Conservation (phyloP, 2,113 vertebrate species). For the Sceloporus undulatus region DNA sequence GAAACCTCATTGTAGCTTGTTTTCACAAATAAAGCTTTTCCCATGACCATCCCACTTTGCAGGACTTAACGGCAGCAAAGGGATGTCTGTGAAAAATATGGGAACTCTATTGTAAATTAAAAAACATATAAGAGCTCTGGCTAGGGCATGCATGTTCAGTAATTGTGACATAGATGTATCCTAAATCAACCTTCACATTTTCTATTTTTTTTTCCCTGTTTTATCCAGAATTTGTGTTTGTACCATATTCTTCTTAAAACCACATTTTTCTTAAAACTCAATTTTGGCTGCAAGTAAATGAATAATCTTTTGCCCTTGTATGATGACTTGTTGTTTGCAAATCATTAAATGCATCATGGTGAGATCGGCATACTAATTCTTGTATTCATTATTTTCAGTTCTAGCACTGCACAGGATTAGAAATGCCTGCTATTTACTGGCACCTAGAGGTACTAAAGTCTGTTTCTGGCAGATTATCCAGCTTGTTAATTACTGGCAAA, state of each 20-base stretch:
- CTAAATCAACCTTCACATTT: background rate
- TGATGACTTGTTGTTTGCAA: constrained; percentile 13
- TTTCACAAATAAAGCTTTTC: background rate
- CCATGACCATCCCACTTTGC: background rate
- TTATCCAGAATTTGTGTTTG: background rate
- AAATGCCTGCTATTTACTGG: constrained; percentile 19
- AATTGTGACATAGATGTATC: background rate
- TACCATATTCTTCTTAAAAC: background rate
- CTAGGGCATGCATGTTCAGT: background rate
- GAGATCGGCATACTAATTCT: background rate
- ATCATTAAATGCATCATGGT: rapidly evolving
- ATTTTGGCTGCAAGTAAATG: background rate
- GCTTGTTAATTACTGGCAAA: constrained; percentile 54
- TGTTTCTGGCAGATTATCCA: constrained; percentile 48
- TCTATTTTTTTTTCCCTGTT: background rate
- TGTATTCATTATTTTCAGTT: constrained; percentile 48
- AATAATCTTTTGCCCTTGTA: background rate
- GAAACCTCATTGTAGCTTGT: background rate
- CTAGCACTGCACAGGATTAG: constrained; percentile 7
- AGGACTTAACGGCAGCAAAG: background rate
- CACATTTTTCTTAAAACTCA: background rate
- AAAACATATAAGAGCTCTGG: too few species aligned
- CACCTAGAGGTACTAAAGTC: constrained; percentile 34
- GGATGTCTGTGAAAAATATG: too few species aligned
- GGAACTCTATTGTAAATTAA: too few species aligned